A percentile compares a stretch with the other conserved stretches of the same genome.
phyloP scores from a whole-genome alignment of 2,888 invertebrate species.

The Microplitis manilae region DNA sequence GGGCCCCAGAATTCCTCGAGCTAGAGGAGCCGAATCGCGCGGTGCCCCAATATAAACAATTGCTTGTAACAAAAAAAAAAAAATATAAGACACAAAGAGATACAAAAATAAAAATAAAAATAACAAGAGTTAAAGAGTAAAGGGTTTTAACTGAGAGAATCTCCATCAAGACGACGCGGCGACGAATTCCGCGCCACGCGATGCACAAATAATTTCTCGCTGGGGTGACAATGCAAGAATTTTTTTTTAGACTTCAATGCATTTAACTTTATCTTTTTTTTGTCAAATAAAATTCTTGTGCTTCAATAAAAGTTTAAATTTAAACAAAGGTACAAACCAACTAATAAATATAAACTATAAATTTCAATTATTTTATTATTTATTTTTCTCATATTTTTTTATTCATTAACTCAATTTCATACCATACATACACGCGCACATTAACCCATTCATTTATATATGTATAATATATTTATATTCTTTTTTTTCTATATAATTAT shows the following conservation, averaged over 20 bases:
- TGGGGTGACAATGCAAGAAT: conserved; percentile 18
- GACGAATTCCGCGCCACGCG: conserved; percentile 29
- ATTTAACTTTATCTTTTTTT: background rate
- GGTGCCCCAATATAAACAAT: conserved; percentile 36
- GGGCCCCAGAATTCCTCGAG: conserved; percentile 23
- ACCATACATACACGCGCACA: conserved; percentile 25
- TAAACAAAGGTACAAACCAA: background rate
- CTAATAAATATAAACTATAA: background rate
- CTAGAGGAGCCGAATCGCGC: background rate
- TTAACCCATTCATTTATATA: conserved; percentile 48
- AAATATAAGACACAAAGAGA: background rate
- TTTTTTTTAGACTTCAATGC: background rate
- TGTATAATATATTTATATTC: conserved; percentile 52
- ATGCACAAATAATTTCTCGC: conserved; percentile 30
- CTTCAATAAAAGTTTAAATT: background rate
- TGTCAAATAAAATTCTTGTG: conserved; percentile 14
- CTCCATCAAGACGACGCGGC: conserved; percentile 25
- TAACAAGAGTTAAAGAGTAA: background rate
- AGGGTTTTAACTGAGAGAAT: conserved; percentile 18
- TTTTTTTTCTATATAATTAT: conserved; percentile 29
- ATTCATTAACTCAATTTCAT: conserved; percentile 24
- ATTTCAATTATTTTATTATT: conserved; percentile 7
- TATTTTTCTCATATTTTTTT: conserved; percentile 40
- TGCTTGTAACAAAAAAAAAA: conserved; percentile 16
- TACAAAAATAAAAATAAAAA: background rate